These are phyloP conservation scores for Columbina picui DNA, from an alignment of 2,113 vertebrate species.

Conservation along the genomic window DNA sequence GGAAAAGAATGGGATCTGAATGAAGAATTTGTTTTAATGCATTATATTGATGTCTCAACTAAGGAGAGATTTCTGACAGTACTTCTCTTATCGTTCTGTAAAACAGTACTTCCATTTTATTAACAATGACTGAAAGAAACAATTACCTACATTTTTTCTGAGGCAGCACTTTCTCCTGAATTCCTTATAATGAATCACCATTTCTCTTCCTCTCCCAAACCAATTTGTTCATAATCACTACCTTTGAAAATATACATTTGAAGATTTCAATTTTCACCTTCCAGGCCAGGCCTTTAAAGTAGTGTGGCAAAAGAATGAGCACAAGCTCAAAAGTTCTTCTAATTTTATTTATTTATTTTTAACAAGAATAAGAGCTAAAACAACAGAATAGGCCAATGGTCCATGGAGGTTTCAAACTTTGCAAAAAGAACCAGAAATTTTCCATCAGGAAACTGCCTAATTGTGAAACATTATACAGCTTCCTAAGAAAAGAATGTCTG, in stretches of 20 bases:
- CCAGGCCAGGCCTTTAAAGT: neutral
- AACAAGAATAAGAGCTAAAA: neutral
- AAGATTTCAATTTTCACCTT: neutral
- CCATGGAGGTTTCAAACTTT: neutral
- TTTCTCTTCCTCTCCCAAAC: neutral
- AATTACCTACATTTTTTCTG: neutral
- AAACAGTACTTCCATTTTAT: neutral
- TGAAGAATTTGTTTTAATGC: neutral
- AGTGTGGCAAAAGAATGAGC: neutral
- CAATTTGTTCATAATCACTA: neutral
- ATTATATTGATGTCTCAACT: neutral
- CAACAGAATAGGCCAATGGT: neutral
- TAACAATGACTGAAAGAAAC: neutral
- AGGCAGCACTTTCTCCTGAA: neutral
- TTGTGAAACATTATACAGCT: neutral
- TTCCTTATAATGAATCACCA: neutral
- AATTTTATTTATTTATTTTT: neutral
- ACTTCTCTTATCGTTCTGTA: neutral
- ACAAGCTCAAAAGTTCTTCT: neutral
- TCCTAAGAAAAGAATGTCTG: neutral
- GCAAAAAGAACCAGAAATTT: neutral
- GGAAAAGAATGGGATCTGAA: neutral
- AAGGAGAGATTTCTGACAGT: neutral
- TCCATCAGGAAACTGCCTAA: neutral
- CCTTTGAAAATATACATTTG: neutral